These are phyloP conservation scores for Caenorhabditis elegans DNA, from an alignment of 1,140 invertebrate genomes.

Conservation along the genomic window WBcel235 BX284603.4:659001-659500, in stretches of 20 bases:
- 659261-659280: background rate
- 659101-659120: too few species aligned
- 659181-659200: too few species aligned
- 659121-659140: too few species aligned
- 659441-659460: too few species aligned
- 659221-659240: background rate
- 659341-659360: background rate
- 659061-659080: too few species aligned
- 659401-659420: conserved; percentile 61
- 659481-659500: too few species aligned
- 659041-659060: too few species aligned
- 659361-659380: background rate
- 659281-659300: background rate
- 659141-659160: too few species aligned
- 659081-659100: too few species aligned
- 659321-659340: conserved; percentile 21
- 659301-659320: conserved; percentile 30
- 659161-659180: too few species aligned
- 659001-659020: background rate
- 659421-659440: conserved; percentile 37
- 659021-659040: too few species aligned
- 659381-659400: conserved; percentile 64
- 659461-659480: too few species aligned
- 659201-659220: background rate
- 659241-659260: conserved; percentile 32